Base-by-base conservation (phyloP, 2,113 vertebrate species). In the Xiphophorus maculatus region DNA sequence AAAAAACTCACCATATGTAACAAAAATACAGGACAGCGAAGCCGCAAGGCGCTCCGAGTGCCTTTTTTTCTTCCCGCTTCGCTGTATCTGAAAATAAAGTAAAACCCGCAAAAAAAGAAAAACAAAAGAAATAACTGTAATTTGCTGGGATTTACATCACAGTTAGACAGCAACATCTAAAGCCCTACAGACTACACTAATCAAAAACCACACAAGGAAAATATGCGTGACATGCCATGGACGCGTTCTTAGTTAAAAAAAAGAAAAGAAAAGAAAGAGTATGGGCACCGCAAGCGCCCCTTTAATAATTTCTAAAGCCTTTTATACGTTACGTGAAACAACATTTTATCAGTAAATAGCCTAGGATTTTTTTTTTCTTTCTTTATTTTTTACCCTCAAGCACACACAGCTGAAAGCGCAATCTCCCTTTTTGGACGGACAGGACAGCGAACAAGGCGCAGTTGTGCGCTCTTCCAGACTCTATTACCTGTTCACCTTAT, bases 181-280 rank as follows among this genome's bases (percentile, higher is more conserved):
- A 88, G 84, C 93, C 87, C 88, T 93, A 89, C 89, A 92, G 79
- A 88, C 91, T 93, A 91, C 84, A 90, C 91, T 90, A 92, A 90
- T 67, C 61, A 89, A 92, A 92, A 93, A 85, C 67, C 92, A 94
- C 94, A 93, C 90, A 90, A 68, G 19, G 85, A 81, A 92, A 93
- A 90, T 82, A 93, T 89, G 76, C 81, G 93, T 90, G 91, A 93
- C 94, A 95, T 95, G 94, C 94, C 93, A 92, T 84, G 88, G 91
- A 94, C 93, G 92, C 58, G 86, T 89, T 88, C 78, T 69, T 74
- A 84, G 79, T 85, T 30, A 3, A 12, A 37, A 37, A 37, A 35
- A 11, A 37, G 12, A 37, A 11, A 37, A 37, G 9, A 5, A 32
- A 88, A 90, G 93, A 88, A 86, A 83, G 79, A 90, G 82, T 71